Conservation (phyloP, 2,888 invertebrate genomes). For the Trypoxylon attenuatum region DNA sequence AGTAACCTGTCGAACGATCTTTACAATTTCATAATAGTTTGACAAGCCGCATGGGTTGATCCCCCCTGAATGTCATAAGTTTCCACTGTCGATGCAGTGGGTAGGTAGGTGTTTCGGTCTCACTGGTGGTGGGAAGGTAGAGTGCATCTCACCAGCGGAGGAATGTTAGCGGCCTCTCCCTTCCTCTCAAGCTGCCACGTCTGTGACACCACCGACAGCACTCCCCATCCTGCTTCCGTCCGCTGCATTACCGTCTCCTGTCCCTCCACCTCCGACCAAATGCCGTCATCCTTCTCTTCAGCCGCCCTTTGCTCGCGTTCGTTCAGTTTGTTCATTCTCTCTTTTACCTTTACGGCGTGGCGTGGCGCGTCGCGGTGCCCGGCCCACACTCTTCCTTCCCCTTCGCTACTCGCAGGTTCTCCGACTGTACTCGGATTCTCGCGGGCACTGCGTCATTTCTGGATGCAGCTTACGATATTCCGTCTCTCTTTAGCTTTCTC, state of each 20-base stretch:
- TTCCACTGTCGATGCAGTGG: slow-evolving; percentile 9
- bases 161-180: background rate
- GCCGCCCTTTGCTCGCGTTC: background rate
- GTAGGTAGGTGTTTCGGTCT: background rate
- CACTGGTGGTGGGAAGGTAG: background rate
- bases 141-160: too few species aligned
- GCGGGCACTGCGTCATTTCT: slow-evolving; percentile 51
- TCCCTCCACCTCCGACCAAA: background rate
- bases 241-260: background rate
- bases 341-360: slow-evolving; percentile 18
- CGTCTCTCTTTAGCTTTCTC: slow-evolving; percentile 8
- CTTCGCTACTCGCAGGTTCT: too few species aligned
- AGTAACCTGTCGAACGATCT: too few species aligned
- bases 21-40: too few species aligned
- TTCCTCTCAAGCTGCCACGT: background rate
- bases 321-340: background rate
- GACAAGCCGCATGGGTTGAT: too few species aligned
- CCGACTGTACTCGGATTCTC: slow-evolving; percentile 14
- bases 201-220: background rate
- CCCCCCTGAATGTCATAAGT: slow-evolving; percentile 21
- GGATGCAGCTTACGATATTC: slow-evolving; percentile 30
- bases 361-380: too few species aligned
- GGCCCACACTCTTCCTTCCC: too few species aligned
- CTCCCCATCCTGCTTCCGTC: background rate
- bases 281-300: too few species aligned